Base-by-base conservation (phyloP, 2,113 vertebrate species). In the Heterotilapia buettikoferi region DNA sequence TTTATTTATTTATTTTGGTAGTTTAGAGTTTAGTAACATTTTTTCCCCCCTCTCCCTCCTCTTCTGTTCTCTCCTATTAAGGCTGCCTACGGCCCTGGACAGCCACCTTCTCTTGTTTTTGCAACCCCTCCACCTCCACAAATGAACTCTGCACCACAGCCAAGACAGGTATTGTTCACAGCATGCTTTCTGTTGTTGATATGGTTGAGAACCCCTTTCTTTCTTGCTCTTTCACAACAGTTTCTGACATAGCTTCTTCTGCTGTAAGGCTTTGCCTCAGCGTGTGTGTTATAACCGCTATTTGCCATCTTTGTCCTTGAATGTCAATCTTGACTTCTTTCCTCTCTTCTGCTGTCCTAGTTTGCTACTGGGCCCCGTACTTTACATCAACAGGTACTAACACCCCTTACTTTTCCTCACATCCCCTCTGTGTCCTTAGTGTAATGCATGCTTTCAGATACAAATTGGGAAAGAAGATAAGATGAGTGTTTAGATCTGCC, bases 91-190 rank as follows among this genome's bases (percentile, higher is more conserved):
- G 97, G 98, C 95, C 96, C 97, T 83, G 98, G 97, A 95, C 98
- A 98, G 95, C 94, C 96, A 89, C 92, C 97, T 94, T 98, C 98
- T 96, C 98, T 99, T 95, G 98, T 99, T 95, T 98, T 97, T 96
- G 97, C 98, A 85, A 96, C 97, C 95, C 94, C 97, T 91, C 89
- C 89, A 90, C 96, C 97, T 95, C 97, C 98, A 97, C 98, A 98
- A 98, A 99, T 99, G 98, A 99, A 98, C 97, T 98, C 98, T 93
- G 97, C 98, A 96, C 98, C 97, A 90, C 98, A 98, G 95, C 96
- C 98, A 88, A 97, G 98, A 96, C 98, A 98, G 97, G 98, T 99
- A 98, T 96, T 95, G 8, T 52, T 82, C 33, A 71, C 19, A 56
- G 19, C 52, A 40, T 61, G 73, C 24, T 33, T 33, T 54, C 14